phyloP scores from a whole-genome alignment of 2,113 vertebrate species.

The Microcebus ravelobensis region DNA sequence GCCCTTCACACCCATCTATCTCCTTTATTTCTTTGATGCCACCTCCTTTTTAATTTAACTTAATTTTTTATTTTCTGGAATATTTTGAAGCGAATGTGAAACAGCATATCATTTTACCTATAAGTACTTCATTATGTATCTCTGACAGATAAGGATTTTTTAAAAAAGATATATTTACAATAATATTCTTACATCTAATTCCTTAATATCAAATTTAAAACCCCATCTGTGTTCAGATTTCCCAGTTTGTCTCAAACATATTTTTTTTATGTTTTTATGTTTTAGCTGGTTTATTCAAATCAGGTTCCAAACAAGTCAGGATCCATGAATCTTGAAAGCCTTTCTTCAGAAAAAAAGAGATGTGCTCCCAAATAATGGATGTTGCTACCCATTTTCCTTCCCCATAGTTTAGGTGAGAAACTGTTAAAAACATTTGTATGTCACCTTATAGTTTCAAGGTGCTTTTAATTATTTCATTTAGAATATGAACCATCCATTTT shows the following conservation, averaged over 20 bases:
- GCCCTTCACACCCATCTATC: background rate
- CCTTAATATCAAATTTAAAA: background rate
- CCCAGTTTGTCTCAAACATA: background rate
- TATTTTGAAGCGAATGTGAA: slow-evolving; percentile 32
- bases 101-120: background rate
- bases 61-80: background rate
- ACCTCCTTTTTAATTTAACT: background rate
- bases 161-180: background rate
- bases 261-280: background rate
- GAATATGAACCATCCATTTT: background rate
- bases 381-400: no score
- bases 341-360: slow-evolving; percentile 24
- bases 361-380: no score
- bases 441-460: background rate
- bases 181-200: background rate
- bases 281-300: background rate
- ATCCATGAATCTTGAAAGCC: background rate
- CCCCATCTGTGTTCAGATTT: background rate
- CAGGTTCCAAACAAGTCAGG: background rate
- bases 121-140: background rate
- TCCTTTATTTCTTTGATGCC: background rate
- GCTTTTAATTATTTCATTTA: background rate
- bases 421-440: no score
- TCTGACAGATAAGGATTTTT: slow-evolving; percentile 1
- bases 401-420: no score